Conservation (phyloP, 2,113 vertebrate genomes). For the Indicator maculatus region DNA sequence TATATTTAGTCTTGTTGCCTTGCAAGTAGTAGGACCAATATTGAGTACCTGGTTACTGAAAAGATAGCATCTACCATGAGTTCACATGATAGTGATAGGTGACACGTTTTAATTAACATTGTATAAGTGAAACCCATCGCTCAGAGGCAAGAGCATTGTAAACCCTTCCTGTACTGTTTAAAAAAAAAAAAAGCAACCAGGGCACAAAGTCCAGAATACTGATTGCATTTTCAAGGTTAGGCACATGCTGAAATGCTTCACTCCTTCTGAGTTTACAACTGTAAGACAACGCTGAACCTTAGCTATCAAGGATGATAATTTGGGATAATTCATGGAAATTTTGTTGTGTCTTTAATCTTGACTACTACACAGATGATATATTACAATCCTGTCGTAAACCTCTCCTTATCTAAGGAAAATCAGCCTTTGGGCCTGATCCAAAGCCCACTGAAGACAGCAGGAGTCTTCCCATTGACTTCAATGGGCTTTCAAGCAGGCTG, state of each 20-base stretch:
- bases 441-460: not conserved
- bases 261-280: not conserved
- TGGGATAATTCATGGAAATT: not conserved
- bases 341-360: not conserved
- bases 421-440: not conserved
- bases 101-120: not conserved
- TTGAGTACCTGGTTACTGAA: accelerated
- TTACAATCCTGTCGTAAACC: not conserved
- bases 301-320: not conserved
- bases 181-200: not conserved
- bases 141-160: not conserved
- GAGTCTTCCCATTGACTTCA: not conserved
- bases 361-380: not conserved
- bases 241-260: not conserved
- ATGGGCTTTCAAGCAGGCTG: not conserved
- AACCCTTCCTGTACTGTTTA: not conserved
- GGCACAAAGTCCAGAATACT: not conserved
- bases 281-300: not conserved
- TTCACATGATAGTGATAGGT: not conserved
- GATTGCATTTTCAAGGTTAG: not conserved
- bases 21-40: not conserved
- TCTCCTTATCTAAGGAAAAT: not conserved
- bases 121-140: not conserved
- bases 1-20: not conserved
- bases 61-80: not conserved